Conservation (phyloP, 2,888 invertebrate species). For the Cosmorhoe ocellata region DNA sequence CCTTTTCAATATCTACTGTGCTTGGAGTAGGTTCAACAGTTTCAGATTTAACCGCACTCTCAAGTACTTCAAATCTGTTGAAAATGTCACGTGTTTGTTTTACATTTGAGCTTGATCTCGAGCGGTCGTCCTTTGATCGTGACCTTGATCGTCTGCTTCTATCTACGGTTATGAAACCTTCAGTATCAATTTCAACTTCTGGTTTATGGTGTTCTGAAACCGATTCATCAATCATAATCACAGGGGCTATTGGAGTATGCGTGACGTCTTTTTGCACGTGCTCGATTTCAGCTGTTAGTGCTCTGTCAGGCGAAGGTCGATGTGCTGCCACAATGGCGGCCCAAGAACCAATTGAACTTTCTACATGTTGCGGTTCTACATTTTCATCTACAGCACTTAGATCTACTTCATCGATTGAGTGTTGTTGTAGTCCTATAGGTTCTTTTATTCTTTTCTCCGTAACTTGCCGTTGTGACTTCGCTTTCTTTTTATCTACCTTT, state of each 20-base stretch:
- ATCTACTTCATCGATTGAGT: conserved; percentile 8
- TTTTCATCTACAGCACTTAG: conserved; percentile 11
- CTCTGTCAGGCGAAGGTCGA: conserved; percentile 59
- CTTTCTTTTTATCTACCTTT: conserved; percentile 30
- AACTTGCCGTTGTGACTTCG: conserved; percentile 29
- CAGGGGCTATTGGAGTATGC: conserved; percentile 30
- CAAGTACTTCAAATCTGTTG: conserved; percentile 64
- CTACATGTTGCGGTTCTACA: conserved; percentile 26
- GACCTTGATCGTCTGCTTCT: conserved; percentile 79
- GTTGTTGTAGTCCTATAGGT: conserved; percentile 1
- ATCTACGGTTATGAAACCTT: conserved; percentile 77
- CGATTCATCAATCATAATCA: conserved; percentile 68
- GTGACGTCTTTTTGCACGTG: conserved; percentile 24
- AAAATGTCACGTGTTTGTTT: conserved; percentile 44
- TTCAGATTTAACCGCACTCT: conserved; percentile 51
- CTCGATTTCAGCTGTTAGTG: conserved; percentile 40
- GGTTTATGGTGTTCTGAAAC: conserved; percentile 48
- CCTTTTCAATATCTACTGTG: conserved; percentile 46
- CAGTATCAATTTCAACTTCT: conserved; percentile 59
- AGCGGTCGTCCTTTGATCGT: conserved; percentile 73
- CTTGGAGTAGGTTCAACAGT: conserved; percentile 41
- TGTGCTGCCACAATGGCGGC: conserved; percentile 70
- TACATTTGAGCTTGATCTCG: conserved; percentile 49
- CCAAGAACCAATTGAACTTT: conserved; percentile 57
- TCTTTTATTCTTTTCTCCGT: conserved; percentile 20